Percentiles rank a stretch among this genome's conserved stretches.
phyloP scores from a whole-genome alignment of 2,888 invertebrate genomes.

The Agonopterix arenella region DNA sequence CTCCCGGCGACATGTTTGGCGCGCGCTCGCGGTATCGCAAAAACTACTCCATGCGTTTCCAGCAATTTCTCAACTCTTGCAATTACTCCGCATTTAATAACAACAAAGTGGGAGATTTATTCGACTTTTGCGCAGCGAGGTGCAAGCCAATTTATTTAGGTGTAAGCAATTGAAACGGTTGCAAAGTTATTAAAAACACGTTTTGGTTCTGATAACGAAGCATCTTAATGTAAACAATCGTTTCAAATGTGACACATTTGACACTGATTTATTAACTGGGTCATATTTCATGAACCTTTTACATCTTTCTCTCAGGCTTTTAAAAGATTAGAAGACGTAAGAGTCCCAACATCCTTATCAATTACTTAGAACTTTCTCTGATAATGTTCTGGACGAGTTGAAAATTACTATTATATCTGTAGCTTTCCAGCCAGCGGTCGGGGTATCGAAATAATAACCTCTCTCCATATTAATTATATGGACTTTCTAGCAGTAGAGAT shows the following conservation, averaged over 20 bases:
- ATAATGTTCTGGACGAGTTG: constrained; percentile 46
- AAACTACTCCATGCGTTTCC: constrained; percentile 44
- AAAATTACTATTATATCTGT: constrained; percentile 44
- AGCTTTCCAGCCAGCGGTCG: constrained; percentile 27
- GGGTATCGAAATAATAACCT: constrained; percentile 63
- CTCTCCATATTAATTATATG: constrained; percentile 68
- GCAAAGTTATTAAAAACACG: constrained; percentile 9
- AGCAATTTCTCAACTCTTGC: constrained; percentile 48
- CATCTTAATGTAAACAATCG: too few relatives aligned
- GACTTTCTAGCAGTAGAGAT: constrained; percentile 56
- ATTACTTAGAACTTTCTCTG: constrained; percentile 63
- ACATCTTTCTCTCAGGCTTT: too few relatives aligned
- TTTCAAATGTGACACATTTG: too few relatives aligned
- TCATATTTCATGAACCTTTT: too few relatives aligned
- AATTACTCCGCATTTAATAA: constrained; percentile 42
- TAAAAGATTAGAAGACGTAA: too few relatives aligned
- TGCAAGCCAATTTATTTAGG: constrained; percentile 1
- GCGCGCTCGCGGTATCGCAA: constrained; percentile 36
- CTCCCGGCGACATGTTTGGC: constrained; percentile 39
- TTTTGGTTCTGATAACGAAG: too few relatives aligned
- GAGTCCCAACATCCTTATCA: constrained; percentile 26
- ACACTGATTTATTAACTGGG: too few relatives aligned
- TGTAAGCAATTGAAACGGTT: constrained; percentile 1
- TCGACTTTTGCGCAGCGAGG: too few relatives aligned
- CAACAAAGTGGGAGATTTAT: constrained; percentile 20